Evolutionary conservation across 2,113 vertebrate species (phyloP).

Genomic region (Bubalus kerabau): DNA sequence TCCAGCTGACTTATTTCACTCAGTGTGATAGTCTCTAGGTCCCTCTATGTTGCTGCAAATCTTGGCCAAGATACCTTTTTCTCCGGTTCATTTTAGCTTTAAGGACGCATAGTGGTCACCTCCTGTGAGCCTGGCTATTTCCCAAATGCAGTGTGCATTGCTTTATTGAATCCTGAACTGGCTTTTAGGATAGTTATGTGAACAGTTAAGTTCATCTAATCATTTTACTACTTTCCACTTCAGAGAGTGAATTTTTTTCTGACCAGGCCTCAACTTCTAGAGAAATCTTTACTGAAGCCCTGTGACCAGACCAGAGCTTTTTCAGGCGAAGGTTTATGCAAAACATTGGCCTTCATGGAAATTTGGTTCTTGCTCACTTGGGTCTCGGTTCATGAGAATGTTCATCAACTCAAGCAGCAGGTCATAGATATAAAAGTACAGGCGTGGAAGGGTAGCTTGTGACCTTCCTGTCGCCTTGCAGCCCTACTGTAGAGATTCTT

Average conservation of each 20-base stretch:
- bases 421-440: neutral
- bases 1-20: neutral
- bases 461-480: neutral
- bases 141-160: neutral
- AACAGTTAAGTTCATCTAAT: conserved; percentile 13
- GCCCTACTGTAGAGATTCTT: neutral
- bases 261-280: conserved; percentile 42
- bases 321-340: conserved; percentile 53
- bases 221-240: conserved; percentile 51
- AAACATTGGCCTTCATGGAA: conserved; percentile 40
- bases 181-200: neutral
- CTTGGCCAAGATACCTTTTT: neutral
- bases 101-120: neutral
- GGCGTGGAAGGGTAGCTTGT: neutral
- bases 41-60: neutral
- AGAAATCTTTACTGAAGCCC: conserved; percentile 33
- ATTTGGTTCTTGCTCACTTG: conserved; percentile 24
- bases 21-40: neutral
- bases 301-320: conserved; percentile 28
- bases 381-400: conserved; percentile 26
- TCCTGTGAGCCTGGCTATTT: neutral
- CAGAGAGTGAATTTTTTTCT: conserved; percentile 38
- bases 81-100: neutral
- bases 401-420: neutral
- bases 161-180: conserved; percentile 30